Evolutionary conservation across 2,113 vertebrate species (phyloP).

Genomic region (Corythaixoides concolor): DNA sequence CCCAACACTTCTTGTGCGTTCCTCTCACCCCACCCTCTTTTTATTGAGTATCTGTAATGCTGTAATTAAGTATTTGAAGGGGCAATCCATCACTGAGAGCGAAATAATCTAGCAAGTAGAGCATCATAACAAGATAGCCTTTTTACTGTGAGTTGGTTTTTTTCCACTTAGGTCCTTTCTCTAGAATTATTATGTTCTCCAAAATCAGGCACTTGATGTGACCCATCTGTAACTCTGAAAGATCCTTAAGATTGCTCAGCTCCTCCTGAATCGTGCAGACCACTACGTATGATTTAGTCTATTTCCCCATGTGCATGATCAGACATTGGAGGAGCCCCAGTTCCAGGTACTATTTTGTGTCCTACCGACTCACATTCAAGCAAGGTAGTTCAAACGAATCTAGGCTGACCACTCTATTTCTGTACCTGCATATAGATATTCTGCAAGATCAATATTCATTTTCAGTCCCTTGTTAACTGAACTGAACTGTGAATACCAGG

Average conservation of each 20-base stretch:
- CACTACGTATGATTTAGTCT: background rate
- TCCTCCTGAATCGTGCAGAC: background rate
- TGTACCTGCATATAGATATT: background rate
- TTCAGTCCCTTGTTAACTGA: background rate
- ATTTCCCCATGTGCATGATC: background rate
- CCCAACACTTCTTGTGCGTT: background rate
- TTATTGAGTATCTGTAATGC: background rate
- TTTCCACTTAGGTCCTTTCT: background rate
- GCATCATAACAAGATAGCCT: background rate
- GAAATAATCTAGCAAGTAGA: background rate
- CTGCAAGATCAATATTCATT: background rate
- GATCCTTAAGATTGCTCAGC: background rate
- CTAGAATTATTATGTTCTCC: background rate
- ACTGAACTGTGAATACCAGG: background rate
- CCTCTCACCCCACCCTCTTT: background rate
- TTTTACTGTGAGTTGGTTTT: background rate
- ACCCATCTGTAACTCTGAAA: background rate
- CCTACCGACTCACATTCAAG: background rate
- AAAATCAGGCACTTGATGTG: background rate
- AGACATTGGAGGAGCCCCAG: background rate
- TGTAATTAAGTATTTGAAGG: background rate
- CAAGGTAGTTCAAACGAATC: background rate
- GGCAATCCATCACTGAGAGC: background rate
- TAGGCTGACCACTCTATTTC: background rate
- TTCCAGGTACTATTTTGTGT: background rate